Percentiles rank a stretch among this genome's conserved stretches.
These are phyloP conservation scores for Lathronympha strigana DNA, from an alignment of 2,888 invertebrate species.

Conservation along the genomic window DNA sequence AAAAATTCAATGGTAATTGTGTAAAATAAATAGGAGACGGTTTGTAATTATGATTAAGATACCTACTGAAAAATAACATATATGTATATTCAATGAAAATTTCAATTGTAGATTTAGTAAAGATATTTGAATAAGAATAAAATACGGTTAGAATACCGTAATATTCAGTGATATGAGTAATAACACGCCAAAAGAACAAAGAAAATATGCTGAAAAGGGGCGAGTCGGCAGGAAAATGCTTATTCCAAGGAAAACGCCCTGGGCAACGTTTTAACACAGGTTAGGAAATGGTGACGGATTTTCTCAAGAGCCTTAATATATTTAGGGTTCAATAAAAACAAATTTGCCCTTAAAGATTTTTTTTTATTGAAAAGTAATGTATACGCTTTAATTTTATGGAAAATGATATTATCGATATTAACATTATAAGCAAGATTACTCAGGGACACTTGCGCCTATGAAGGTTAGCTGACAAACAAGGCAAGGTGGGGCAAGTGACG, in stretches of 20 bases:
- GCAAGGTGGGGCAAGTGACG: no score
- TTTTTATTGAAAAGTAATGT: background rate
- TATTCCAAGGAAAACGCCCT: conserved; percentile 26
- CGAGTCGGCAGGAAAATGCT: conserved; percentile 29
- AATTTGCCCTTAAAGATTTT: background rate
- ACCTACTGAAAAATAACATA: background rate
- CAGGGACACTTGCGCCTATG: no score
- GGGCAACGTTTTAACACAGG: conserved; percentile 27
- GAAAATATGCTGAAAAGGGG: conserved; percentile 36
- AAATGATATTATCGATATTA: no score
- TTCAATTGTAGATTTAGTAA: background rate
- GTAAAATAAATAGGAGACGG: no score
- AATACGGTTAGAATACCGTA: conserved; percentile 5
- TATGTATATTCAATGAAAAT: background rate
- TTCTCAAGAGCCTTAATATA: conserved; percentile 2
- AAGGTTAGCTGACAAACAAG: no score
- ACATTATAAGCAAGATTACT: no score
- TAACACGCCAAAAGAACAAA: conserved; percentile 34
- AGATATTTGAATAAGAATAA: conserved; percentile 10
- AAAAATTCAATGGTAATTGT: no score
- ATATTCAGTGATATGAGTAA: conserved; percentile 35
- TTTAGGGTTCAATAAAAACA: conserved; percentile 1
- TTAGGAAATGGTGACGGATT: conserved; percentile 25
- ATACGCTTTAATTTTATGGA: no score
- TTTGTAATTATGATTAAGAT: background rate